A percentile compares a stretch with the other conserved stretches of the same genome.
These are phyloP conservation scores for Amblyteles armatorius DNA, from an alignment of 2,888 invertebrate species.

Conservation along the genomic window DNA sequence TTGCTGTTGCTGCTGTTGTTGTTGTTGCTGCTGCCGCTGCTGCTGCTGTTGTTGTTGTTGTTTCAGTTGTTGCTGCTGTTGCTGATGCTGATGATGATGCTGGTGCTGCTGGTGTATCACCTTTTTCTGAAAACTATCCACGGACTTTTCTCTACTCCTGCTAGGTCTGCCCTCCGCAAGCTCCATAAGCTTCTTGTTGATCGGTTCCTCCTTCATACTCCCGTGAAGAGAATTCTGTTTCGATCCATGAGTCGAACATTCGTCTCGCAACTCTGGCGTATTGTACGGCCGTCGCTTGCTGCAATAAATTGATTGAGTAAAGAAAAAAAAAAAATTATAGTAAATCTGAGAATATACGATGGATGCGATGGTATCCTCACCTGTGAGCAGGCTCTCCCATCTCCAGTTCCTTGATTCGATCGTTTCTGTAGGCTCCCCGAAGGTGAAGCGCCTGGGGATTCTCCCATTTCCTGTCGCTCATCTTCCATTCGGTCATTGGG, in stretches of 20 bases:
- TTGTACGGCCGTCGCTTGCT: conserved; percentile 80
- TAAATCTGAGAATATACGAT: neutral
- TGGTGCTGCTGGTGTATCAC: conserved; percentile 75
- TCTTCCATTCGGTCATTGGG: conserved; percentile 82
- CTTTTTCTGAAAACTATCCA: conserved; percentile 80
- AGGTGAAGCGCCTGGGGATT: conserved; percentile 79
- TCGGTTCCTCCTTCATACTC: conserved; percentile 83
- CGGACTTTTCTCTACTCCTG: conserved; percentile 81
- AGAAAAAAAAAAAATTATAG: neutral
- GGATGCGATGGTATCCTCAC: conserved; percentile 56
- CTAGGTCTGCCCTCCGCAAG: conserved; percentile 81
- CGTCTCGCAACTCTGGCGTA: conserved; percentile 80
- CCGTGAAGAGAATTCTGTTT: conserved; percentile 82
- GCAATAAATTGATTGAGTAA: conserved; percentile 48
- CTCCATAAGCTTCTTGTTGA: conserved; percentile 83
- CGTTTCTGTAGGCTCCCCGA: conserved; percentile 80
- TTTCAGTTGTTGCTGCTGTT: conserved; percentile 38
- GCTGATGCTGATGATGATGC: conserved; percentile 73
- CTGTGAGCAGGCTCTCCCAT: conserved; percentile 75
- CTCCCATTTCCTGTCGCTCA: conserved; percentile 83
- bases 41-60: conserved; percentile 44
- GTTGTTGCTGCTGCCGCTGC: conserved; percentile 27
- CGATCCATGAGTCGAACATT: conserved; percentile 76
- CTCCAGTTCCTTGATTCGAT: conserved; percentile 82
- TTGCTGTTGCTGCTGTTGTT: conserved; percentile 34